Evolutionary conservation across 2,797 vertebrate genomes (phyloP), one percentile per base, ranked within the genome.

Genomic region (Hirundo rustica): DNA sequence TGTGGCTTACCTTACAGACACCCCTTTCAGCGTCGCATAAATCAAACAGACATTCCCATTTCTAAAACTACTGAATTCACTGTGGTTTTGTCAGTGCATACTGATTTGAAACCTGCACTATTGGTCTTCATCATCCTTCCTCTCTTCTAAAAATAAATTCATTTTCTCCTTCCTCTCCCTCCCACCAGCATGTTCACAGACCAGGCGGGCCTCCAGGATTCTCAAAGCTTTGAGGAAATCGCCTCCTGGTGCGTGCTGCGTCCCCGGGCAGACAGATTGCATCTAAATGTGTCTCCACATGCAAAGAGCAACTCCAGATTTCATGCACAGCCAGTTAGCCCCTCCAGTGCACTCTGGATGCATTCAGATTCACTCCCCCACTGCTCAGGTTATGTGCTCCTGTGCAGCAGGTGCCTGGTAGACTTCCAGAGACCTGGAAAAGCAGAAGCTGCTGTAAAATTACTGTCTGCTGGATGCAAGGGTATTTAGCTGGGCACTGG

Each of bases 71-170:
- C 58, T 11, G 15, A 75, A 88, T 81, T 95, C 29, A 48, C 50
- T 73, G 45, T 21, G 42, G 55, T 40, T 93, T 95, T 60, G 32
- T 68, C 65, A 51, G 44, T 23, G 44, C 51, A 22, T 29, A 30
- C 45, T 60, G 16, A 78, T 65, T 74, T 75, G 54, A 88, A 85
- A 83, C 22, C 25, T 88, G 70, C 61, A 38, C 61, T 85, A 74
- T 13, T 60, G 45, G 29, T 94, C 64, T 72, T 77, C 45, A 74
- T 89, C 72, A 83, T 84, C 65, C 75, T 92, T 93, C 73, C 61
- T 74, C 71, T 89, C 61, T 83, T 82, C 81, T 75, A 57, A 88
- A 87, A 72, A 80, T 70, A 72, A 86, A 42, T 76, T 67, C 0
- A 55, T 88, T 47, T 92, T 92, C 72, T 81, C 34, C 67, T 65